Evolutionary conservation across 1,140 invertebrate species (phyloP), one percentile per base, ranked within the genome.

Genomic region (Drosophila littoralis): DNA sequence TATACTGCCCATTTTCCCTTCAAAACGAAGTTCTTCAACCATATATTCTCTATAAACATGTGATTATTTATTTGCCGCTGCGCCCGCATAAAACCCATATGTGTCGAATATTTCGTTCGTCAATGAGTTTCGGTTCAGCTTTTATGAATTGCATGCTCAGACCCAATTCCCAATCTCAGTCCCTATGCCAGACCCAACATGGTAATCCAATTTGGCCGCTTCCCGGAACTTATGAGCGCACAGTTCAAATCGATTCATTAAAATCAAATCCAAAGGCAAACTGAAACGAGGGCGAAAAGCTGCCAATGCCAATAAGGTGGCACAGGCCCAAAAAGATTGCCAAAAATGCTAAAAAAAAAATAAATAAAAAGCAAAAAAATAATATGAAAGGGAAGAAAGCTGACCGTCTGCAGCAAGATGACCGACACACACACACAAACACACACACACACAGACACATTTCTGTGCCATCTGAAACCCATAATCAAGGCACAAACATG

Each of bases 201-300:
- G 84, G 76, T 89, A 84, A 88, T 83, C 84, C 84, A 89, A 88
- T 89, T 88, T 89, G 57, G 70, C 36, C 22, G 35, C 15, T 88
- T 88, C 79, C 75, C 84, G 57, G 84, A 88, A 88, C 72, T 73
- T 71, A 79, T 81, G 85, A 66, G 63, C 80, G 32, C 61, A 77
- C 59, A 88, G 83, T 83, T 88, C 83, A 79, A 89, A 84, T 84
- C 85, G 82, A 85, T 85, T 85, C 82, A 86, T 86, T 85, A 81
- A 86, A 85, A 84, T 60, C 48, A 68, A 66, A 72, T 61, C 66
- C 64, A 50, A 74, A 57, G 65, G 58, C 66, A 42, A 75, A 74
- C 55, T 57, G 71, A 66, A 60, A 78, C 33, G 69, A 79, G 78
- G 73, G 52, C 79, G 83, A 75, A 78, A 66, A 66, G 77, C 65